A percentile compares a stretch with the other conserved stretches of the same genome.
Conservation (phyloP, 2,888 invertebrate genomes). For the Brachyptera risi region DNA sequence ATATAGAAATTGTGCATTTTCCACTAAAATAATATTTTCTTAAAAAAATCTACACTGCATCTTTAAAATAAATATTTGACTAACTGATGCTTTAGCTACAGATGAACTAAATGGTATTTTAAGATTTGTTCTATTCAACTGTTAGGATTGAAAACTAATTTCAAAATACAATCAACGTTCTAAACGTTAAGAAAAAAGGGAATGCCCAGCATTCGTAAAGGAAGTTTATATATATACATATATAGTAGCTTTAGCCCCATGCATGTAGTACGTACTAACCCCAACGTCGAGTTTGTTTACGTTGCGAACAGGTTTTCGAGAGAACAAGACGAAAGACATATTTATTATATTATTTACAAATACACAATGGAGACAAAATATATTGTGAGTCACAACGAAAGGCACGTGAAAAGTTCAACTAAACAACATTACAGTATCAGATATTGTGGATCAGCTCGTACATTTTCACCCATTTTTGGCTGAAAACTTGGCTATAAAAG, state of each 20-base stretch:
- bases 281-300: no score
- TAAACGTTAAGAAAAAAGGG: background rate
- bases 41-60: background rate
- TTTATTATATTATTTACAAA: conserved; percentile 2
- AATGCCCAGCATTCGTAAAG: no score
- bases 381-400: conserved; percentile 14
- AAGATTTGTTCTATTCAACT: no score
- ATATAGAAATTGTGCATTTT: conserved; percentile 1
- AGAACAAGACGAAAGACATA: no score
- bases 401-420: conserved; percentile 20
- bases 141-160: no score
- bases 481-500: background rate
- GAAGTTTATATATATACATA: background rate
- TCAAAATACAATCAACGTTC: conserved; percentile 13
- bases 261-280: no score
- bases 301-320: no score
- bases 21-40: background rate
- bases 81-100: no score
- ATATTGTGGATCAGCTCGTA: background rate
- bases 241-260: background rate
- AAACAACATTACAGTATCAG: background rate
- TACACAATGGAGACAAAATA: conserved; percentile 14
- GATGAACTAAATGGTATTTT: no score
- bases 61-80: no score
- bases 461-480: background rate